phyloP scores from a whole-genome alignment of 2,888 invertebrate genomes.

The Ophion ventricosus region DNA sequence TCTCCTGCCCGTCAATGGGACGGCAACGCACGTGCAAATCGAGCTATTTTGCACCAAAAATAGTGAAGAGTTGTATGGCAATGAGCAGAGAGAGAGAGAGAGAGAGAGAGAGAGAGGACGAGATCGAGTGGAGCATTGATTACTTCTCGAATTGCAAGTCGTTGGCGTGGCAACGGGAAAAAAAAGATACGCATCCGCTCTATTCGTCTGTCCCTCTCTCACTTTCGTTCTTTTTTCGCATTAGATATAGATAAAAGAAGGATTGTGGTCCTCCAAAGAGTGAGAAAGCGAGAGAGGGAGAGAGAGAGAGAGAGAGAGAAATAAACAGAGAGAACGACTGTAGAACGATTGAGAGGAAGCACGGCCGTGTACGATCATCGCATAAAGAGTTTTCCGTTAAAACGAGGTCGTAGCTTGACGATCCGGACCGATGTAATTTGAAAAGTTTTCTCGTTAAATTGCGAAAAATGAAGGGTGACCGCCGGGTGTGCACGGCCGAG shows the following conservation, averaged over 20 bases:
- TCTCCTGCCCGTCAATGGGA: too few relatives aligned
- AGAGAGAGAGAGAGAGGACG: background rate
- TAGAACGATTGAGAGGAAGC: constrained; percentile 41
- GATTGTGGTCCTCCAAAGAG: background rate
- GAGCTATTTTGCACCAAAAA: background rate
- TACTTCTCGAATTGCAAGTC: constrained; percentile 28
- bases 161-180: constrained; percentile 22
- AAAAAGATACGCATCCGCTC: constrained; percentile 1
- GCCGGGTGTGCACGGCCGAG: constrained; percentile 34
- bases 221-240: too few relatives aligned
- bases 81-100: background rate
- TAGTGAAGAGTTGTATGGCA: background rate
- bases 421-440: constrained; percentile 76
- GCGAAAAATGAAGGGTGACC: constrained; percentile 72
- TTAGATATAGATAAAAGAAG: constrained; percentile 42
- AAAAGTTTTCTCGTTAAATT: constrained; percentile 82
- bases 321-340: constrained; percentile 17
- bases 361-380: constrained; percentile 51
- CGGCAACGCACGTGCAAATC: too few relatives aligned
- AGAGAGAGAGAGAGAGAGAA: constrained; percentile 31
- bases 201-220: constrained; percentile 8
- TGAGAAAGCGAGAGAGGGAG: background rate
- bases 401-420: constrained; percentile 65
- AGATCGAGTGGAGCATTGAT: constrained; percentile 5
- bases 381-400: constrained; percentile 63